These are phyloP conservation scores for Camponotus fellah DNA, from an alignment of 2,888 invertebrate species.

Conservation along the genomic window DNA sequence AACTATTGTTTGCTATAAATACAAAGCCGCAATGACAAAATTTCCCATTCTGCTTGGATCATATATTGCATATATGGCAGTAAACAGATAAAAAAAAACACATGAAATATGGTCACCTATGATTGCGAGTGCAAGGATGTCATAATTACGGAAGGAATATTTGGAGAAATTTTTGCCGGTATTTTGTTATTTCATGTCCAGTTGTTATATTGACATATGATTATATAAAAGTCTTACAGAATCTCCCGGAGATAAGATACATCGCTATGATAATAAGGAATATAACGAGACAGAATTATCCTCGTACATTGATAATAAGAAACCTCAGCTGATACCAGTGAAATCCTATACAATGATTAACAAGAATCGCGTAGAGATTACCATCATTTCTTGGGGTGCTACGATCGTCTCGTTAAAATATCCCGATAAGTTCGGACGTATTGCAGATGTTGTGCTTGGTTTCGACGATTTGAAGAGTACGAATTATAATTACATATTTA, in stretches of 20 bases:
- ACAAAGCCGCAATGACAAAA: background rate
- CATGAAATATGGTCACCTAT: slow-evolving; percentile 60
- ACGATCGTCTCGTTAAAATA: slow-evolving; percentile 92
- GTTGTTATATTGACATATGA: background rate
- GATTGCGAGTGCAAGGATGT: slow-evolving; percentile 76
- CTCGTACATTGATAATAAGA: background rate
- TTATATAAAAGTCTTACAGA: slow-evolving; percentile 24
- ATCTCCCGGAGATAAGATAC: background rate
- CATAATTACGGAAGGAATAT: slow-evolving; percentile 77
- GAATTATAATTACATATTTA: slow-evolving; percentile 20
- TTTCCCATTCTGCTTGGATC: background rate
- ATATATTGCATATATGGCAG: background rate
- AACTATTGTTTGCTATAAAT: slow-evolving; percentile 1
- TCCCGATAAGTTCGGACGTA: slow-evolving; percentile 91
- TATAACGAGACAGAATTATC: slow-evolving; percentile 1
- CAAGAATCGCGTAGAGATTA: slow-evolving; percentile 88
- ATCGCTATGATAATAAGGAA: background rate
- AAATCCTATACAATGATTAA: slow-evolving; percentile 89
- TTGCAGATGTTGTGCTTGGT: slow-evolving; percentile 93
- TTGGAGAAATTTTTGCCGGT: slow-evolving; percentile 76
- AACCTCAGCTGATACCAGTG: slow-evolving; percentile 60
- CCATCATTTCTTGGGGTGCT: slow-evolving; percentile 93
- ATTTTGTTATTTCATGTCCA: slow-evolving; percentile 31
- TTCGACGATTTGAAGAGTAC: slow-evolving; percentile 92
- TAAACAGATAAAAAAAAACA: slow-evolving; percentile 15